Evolutionary conservation across 2,797 vertebrate genomes (phyloP).

Genomic region (Myotis myotis): DNA sequence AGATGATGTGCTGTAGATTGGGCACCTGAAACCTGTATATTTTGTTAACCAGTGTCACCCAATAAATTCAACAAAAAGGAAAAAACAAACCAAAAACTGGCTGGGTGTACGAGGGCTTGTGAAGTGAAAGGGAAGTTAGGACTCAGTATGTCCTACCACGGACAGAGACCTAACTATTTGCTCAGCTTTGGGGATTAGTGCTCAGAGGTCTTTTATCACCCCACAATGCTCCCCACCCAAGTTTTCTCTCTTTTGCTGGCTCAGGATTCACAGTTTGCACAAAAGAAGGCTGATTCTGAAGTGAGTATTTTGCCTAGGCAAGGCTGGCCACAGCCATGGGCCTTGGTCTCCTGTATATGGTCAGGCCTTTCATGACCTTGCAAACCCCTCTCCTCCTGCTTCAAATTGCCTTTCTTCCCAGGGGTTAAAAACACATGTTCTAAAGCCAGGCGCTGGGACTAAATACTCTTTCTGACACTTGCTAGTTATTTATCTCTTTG

Average conservation of each 20-base stretch:
- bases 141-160: neutral
- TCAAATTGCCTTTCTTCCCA: neutral
- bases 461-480: neutral
- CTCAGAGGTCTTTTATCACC: neutral
- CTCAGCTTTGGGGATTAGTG: neutral
- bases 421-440: neutral
- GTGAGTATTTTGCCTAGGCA: neutral
- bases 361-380: neutral
- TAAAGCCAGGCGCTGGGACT: neutral
- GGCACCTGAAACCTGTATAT: neutral
- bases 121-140: neutral
- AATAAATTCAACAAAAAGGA: neutral
- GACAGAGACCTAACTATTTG: neutral
- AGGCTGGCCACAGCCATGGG: neutral
- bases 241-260: neutral
- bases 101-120: neutral
- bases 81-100: too few species aligned
- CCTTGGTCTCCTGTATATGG: neutral
- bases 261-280: neutral
- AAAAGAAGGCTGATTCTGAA: neutral
- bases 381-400: neutral
- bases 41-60: neutral
- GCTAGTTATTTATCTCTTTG: neutral
- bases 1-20: neutral
- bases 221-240: neutral